Evolutionary conservation across 2,888 invertebrate genomes (phyloP), one percentile per base, ranked within the genome.

Genomic region (Drosophila ustulata): DNA sequence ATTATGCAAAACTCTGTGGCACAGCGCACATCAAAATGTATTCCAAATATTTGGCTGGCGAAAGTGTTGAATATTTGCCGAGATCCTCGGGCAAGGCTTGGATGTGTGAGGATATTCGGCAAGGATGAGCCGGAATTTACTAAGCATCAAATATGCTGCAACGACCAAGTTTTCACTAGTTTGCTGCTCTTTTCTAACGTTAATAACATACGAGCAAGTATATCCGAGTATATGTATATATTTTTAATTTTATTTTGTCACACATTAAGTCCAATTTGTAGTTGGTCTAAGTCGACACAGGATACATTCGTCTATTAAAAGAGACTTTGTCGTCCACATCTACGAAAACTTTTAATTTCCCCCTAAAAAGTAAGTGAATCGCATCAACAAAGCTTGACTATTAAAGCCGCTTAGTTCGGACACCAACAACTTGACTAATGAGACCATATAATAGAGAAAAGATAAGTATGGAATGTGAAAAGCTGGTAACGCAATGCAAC

Each of bases 21-120:
- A 56, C 46, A 49, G 56, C 37, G 53, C 13, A 47, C 62, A 66
- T 46, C 34, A 46, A 37, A 56, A 56, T 80, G 59, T 75, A 83
- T 83, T 68, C 68, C 71, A 83, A 86, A 87, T 83, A 88, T 83
- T 83, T 88, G 62, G 30, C 64, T 71, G 58, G 78, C 62, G 83
- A 81, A 86, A 83, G 89, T 88, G 89, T 83, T 83, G 87, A 68
- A 66, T 71, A 61, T 66, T 73, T 82, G 61, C 39, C 47, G 45
- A 53, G 55, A 47, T 50, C 63, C 50, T 63, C 49, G 18, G 70
- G 52, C 61, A 30, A 11, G 32, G 25, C 8, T 30, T 26, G 46
- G 18, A 34, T 28, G 26, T 50, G 39, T 30, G 30, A 45, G 30
- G 9, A 45, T 13, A 34, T 39, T 13, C 18, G 11, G 47, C 47